Evolutionary conservation across 2,888 invertebrate species (phyloP).

Genomic region (Oligia fasciuncula): DNA sequence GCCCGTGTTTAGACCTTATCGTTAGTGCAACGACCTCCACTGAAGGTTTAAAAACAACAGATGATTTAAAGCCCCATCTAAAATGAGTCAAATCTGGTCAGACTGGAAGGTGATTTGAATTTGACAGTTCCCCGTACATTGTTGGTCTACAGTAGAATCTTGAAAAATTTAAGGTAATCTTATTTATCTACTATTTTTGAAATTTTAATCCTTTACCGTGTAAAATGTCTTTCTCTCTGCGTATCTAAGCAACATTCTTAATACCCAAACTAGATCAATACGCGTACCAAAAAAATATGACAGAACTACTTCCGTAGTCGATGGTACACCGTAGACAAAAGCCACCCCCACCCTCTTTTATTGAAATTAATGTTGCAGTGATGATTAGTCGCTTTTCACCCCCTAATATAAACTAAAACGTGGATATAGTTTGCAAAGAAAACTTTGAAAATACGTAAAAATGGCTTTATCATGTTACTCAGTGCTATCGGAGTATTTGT

Average conservation of each 20-base stretch:
- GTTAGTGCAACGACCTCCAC: not conserved
- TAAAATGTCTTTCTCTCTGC: not conserved
- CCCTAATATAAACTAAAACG: constrained; percentile 58
- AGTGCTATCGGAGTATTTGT: not conserved
- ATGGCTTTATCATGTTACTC: constrained; percentile 37
- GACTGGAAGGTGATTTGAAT: not conserved
- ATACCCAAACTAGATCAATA: constrained; percentile 27
- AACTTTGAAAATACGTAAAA: constrained; percentile 39
- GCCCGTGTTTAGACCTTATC: accelerated
- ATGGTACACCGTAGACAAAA: constrained; percentile 58
- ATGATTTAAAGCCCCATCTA: too few species aligned
- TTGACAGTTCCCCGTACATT: not conserved
- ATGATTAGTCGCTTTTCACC: constrained; percentile 73
- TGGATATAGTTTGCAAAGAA: constrained; percentile 45
- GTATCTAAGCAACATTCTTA: constrained; percentile 8
- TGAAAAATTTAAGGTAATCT: too few species aligned
- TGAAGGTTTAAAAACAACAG: not conserved
- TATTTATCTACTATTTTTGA: not conserved
- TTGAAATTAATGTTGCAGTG: constrained; percentile 76
- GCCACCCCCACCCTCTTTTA: constrained; percentile 70
- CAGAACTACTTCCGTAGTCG: constrained; percentile 57
- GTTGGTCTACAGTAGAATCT: not conserved
- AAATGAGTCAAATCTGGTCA: not conserved
- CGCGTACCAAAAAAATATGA: constrained; percentile 47
- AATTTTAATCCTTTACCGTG: not conserved